phyloP scores from a whole-genome alignment of 2,113 vertebrate species.

The Mirounga angustirostris region DNA sequence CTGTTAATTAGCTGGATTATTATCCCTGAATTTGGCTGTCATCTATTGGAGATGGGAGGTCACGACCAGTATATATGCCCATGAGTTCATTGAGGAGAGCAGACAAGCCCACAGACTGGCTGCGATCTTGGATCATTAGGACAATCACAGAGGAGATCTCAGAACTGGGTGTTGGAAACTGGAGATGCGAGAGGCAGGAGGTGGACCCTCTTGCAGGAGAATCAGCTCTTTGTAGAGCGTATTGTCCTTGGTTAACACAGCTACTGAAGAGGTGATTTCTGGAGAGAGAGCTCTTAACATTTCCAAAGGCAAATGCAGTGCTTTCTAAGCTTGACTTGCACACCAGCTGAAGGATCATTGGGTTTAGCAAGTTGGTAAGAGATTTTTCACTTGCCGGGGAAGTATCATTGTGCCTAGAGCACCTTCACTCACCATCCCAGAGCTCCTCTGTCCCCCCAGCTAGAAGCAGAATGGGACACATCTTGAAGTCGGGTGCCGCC shows the following conservation, averaged over 20 bases:
- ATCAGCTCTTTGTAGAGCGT: not conserved
- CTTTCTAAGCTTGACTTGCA: not conserved
- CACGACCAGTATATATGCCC: not conserved
- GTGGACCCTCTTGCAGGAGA: not conserved
- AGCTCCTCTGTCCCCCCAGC: no score
- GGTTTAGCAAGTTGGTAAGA: not conserved
- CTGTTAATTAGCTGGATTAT: not conserved
- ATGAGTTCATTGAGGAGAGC: not conserved
- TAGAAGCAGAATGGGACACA: not conserved
- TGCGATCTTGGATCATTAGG: not conserved
- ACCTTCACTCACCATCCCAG: not conserved
- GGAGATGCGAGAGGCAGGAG: not conserved
- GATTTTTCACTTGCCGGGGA: not conserved
- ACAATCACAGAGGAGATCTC: not conserved
- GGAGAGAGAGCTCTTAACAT: not conserved
- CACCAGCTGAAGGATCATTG: not conserved
- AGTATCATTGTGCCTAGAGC: no score
- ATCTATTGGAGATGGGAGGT: not conserved
- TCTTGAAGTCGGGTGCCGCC: not conserved
- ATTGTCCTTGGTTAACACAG: rapidly evolving
- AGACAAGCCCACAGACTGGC: not conserved
- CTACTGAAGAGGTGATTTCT: not conserved
- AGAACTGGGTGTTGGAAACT: no score
- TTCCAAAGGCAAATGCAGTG: not conserved
- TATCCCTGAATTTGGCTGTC: not conserved